Percentiles rank a stretch among this genome's conserved stretches.
phyloP scores from a whole-genome alignment of 2,888 invertebrate species.

The Ophion costatus region DNA sequence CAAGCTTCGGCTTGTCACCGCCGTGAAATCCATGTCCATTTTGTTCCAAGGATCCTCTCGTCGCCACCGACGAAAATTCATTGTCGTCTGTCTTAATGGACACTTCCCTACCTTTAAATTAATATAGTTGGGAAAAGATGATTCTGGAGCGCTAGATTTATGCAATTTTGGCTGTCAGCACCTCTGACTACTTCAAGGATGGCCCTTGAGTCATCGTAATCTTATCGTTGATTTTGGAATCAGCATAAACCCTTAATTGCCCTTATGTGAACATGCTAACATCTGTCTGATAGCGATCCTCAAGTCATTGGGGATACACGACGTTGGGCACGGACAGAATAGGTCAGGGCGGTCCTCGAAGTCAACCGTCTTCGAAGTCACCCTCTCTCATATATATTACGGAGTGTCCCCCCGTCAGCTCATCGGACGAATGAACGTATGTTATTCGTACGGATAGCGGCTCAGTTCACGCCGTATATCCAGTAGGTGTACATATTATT shows the following conservation, averaged over 20 bases:
- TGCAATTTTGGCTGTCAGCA: not conserved
- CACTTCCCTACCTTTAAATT: not conserved
- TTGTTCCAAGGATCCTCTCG: conserved; percentile 43
- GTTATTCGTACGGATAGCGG: too few relatives aligned
- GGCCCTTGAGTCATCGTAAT: not conserved
- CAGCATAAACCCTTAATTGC: not conserved
- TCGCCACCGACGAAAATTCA: conserved; percentile 54
- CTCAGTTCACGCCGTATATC: too few relatives aligned
- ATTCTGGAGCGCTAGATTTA: not conserved
- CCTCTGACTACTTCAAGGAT: not conserved
- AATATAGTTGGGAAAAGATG: not conserved
- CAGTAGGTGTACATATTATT: too few relatives aligned
- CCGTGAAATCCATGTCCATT: conserved; percentile 50
- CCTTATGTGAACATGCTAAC: not conserved
- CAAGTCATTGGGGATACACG: not conserved
- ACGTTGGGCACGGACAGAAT: too few relatives aligned
- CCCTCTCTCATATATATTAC: not conserved
- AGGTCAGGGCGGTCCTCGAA: not conserved
- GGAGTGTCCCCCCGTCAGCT: too few relatives aligned
- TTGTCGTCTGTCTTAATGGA: conserved; percentile 26
- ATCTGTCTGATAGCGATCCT: not conserved
- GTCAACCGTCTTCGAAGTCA: not conserved
- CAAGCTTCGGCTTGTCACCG: conserved; percentile 46
- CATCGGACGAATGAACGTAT: too few relatives aligned
- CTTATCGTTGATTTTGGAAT: not conserved